Evolutionary conservation across 2,888 invertebrate species (phyloP), one percentile per base, ranked within the genome.

Genomic region (Stegophylla sp.): DNA sequence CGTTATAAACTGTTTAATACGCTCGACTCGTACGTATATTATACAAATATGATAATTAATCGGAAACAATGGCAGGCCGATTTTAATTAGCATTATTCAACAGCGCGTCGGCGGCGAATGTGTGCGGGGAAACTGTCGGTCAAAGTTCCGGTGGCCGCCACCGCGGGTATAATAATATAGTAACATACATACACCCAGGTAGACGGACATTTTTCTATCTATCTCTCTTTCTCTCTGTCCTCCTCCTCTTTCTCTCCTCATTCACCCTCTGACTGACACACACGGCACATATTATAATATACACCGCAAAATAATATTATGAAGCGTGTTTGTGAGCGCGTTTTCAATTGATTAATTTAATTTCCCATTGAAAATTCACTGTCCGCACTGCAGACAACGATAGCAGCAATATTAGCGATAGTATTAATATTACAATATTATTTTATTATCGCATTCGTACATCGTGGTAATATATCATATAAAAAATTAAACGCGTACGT

Each of bases 11-110:
- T 59, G 69, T 59, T 77, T 59, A 59, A 77, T 67, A 69, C 59
- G 77, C 45, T 77, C 43, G 56, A 67, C 75, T 56, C 66, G 28
- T 59, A 59, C 66, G 28, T 59, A 59, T 59, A 59, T 43, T 66
- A 66, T 69, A 69, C 79, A 71, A 71, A 71, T 79, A 79, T 79
- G 79, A 71, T 79, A 79, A 79, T 79, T 79, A 79, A 79, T 79
- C 13, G 79, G 71, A 63, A 79, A 79, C 79, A 79, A 79, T 79
- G 69, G 79, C 61, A 20, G 77, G 4, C 67, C 77, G 69, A 69
- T 69, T 61, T 79, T 79, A 79, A 79, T 79, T 79, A 61, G 67
- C 79, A 71, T 77, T 69, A 77, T 79, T 61, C 61, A 63, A 76
- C 66, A 66, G 76, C 43, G 76, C 64, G 74, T 74, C 23, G 66